These are phyloP conservation scores for Agonopterix alstromeriana DNA, from an alignment of 2,888 invertebrate species.

Conservation along the genomic window DNA sequence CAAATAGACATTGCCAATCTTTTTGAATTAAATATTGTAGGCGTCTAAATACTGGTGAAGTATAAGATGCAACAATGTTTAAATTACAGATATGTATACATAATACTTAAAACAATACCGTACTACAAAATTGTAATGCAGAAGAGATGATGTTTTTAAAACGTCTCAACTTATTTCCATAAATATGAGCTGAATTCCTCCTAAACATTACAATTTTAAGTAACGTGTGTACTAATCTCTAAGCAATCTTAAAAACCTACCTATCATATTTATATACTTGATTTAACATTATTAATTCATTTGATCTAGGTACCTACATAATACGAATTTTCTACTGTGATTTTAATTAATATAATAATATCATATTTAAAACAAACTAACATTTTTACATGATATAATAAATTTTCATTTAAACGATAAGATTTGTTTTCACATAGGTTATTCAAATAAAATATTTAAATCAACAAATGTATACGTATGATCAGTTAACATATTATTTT, in stretches of 20 bases:
- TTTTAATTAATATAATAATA: background rate
- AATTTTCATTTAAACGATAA: background rate
- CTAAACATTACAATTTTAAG: constrained; percentile 10
- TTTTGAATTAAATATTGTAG: too few relatives aligned
- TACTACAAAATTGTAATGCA: too few relatives aligned
- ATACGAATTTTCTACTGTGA: background rate
- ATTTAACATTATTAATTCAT: constrained; percentile 44
- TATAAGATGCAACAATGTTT: background rate
- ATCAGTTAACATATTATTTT: too few relatives aligned
- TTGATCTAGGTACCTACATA: constrained; percentile 48
- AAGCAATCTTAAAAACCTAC: constrained; percentile 22
- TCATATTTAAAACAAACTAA: background rate
- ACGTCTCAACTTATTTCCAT: too few relatives aligned
- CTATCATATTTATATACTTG: constrained; percentile 43
- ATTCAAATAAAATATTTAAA: background rate
- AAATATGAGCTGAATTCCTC: too few relatives aligned
- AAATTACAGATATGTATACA: background rate
- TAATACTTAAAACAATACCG: background rate
- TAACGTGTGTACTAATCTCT: constrained; percentile 12
- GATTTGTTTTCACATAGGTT: background rate
- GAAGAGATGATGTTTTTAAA: too few relatives aligned
- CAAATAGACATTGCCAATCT: too few relatives aligned
- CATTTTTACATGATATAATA: too few relatives aligned
- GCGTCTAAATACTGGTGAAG: too few relatives aligned
- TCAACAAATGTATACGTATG: background rate